phyloP scores from a whole-genome alignment of 2,797 vertebrate genomes.

The Enteromius unitaeniatus region DNA sequence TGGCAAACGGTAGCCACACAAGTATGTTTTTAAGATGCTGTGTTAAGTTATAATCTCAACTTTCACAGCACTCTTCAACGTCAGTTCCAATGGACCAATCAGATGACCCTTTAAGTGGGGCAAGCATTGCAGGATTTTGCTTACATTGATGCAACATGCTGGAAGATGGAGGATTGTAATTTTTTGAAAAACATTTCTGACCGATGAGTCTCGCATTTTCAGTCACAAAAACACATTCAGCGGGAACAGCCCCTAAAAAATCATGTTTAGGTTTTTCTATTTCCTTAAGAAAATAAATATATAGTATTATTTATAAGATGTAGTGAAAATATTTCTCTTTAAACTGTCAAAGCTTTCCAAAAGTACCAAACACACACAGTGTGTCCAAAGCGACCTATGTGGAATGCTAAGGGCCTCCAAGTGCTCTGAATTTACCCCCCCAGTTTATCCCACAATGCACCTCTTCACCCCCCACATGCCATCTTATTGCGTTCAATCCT shows the following conservation, averaged over 20 bases:
- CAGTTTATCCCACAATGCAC: constrained; percentile 50
- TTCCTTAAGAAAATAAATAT: not conserved
- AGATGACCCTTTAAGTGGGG: too few relatives aligned
- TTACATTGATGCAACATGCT: too few relatives aligned
- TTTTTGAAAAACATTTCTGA: not conserved
- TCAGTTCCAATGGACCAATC: too few relatives aligned
- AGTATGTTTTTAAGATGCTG: not conserved
- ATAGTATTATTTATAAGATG: not conserved
- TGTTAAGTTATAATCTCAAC: too few relatives aligned
- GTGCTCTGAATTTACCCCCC: constrained; percentile 47
- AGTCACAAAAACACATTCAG: not conserved
- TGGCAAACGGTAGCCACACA: not conserved
- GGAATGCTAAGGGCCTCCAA: constrained; percentile 50
- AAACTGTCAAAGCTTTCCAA: constrained; percentile 3
- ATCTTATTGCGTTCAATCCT: constrained; percentile 39
- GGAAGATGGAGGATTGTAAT: not conserved
- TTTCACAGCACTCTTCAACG: too few relatives aligned
- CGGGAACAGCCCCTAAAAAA: not conserved
- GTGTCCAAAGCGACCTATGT: constrained; percentile 24
- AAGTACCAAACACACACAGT: not conserved
- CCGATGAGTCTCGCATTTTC: not conserved
- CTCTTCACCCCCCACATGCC: constrained; percentile 41
- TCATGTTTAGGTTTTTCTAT: not conserved
- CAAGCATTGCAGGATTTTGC: too few relatives aligned
- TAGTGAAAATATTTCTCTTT: not conserved